A percentile compares a stretch with the other conserved stretches of the same genome.
Conservation (phyloP, 1,140 invertebrate genomes). For the Aricia agestis region DNA sequence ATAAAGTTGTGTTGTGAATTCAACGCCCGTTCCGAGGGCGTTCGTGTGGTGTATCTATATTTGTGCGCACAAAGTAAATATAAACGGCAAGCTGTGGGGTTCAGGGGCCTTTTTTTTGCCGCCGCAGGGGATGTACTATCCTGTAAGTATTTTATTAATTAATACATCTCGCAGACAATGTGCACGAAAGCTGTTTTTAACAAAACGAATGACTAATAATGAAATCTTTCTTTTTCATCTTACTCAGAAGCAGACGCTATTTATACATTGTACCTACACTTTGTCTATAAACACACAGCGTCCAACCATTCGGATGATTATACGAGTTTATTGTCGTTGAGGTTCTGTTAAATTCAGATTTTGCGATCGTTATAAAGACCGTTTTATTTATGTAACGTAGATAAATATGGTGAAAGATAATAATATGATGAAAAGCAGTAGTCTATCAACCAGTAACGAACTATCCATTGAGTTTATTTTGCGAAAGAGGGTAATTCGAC, state of each 20-base stretch:
- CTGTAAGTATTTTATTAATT: conserved; percentile 81
- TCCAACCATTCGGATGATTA: neutral
- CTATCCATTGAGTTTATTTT: neutral
- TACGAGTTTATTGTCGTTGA: neutral
- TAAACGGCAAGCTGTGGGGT: conserved; percentile 95
- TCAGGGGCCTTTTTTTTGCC: conserved; percentile 94
- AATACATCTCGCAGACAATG: neutral
- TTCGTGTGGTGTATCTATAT: conserved; percentile 68
- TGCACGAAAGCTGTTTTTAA: conserved; percentile 3
- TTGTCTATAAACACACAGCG: conserved; percentile 13
- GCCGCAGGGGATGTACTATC: conserved; percentile 95
- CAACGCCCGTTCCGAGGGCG: conserved; percentile 59
- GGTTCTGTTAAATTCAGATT: neutral
- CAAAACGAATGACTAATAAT: conserved; percentile 1
- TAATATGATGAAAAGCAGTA: neutral
- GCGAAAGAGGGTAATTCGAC: neutral
- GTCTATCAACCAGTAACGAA: neutral
- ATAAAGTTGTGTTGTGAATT: conserved; percentile 68
- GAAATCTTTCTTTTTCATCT: conserved; percentile 6
- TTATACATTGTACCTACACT: conserved; percentile 8
- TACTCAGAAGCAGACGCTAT: conserved; percentile 5
- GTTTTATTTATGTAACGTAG: neutral
- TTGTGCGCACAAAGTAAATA: conserved; percentile 78
- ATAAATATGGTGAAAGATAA: neutral
- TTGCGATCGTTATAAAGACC: neutral